Percentiles rank a stretch among this genome's conserved stretches.
phyloP scores from a whole-genome alignment of 2,888 invertebrate genomes.

The Busseola fusca region DNA sequence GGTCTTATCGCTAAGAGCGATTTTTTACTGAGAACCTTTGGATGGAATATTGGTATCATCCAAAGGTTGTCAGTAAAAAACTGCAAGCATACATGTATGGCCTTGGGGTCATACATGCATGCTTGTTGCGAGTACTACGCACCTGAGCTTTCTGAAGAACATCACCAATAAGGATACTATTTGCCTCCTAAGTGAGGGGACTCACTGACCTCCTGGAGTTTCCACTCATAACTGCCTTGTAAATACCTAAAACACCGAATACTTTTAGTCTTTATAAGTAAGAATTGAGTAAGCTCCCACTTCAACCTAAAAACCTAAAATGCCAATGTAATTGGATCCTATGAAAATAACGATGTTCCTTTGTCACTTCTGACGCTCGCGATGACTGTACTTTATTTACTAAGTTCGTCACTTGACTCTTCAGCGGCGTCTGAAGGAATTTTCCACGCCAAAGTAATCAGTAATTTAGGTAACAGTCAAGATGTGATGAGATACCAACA shows the following conservation, averaged over 20 bases:
- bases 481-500: conserved; percentile 29
- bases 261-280: not conserved
- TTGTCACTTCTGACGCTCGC: not conserved
- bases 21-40: no score
- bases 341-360: not conserved
- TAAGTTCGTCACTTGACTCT: conserved; percentile 36
- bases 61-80: no score
- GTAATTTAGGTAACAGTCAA: conserved; percentile 48
- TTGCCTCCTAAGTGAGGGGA: no score
- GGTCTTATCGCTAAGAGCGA: no score
- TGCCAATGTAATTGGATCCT: not conserved
- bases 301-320: not conserved
- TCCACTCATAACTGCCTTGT: no score
- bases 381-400: conserved; percentile 8
- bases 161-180: no score
- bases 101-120: no score
- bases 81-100: no score
- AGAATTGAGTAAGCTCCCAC: not conserved
- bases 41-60: no score
- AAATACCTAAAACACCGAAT: not conserved
- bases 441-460: conserved; percentile 57
- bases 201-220: no score
- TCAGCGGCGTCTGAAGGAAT: conserved; percentile 50
- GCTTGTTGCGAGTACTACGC: no score
- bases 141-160: no score